Evolutionary conservation across 2,888 invertebrate genomes (phyloP), one percentile per base, ranked within the genome.

Genomic region (Lasioglossum oenotherae): DNA sequence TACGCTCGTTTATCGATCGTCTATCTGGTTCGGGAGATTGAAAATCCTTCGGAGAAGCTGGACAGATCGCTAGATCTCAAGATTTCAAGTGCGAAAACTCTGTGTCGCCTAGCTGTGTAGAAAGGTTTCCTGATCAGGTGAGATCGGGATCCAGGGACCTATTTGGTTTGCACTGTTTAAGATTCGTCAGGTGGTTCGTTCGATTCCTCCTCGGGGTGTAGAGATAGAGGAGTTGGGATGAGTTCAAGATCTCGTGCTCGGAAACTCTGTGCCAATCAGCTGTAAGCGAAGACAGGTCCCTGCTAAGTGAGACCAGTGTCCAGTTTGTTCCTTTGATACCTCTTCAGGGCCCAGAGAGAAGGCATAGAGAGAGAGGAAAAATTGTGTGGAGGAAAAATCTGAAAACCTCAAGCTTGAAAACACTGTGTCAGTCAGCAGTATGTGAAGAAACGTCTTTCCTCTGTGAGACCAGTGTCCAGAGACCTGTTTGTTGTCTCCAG

Each of bases 181-280:
- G 53, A 53, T 23, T n/a, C 53, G 38, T 19, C 41, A 1, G 23
- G n/a, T 69, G 10, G 41, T 16, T 60, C 75, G 74, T 38, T 79
- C 78, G 82, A 75, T 85, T 78, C 74, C 83, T 77, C 84, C 77
- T 19, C 16, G 31, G 35, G 19, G 27, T 35, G 8, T 2, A 8
- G 23, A 23, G 23, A 53, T 53, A 2, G 8, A 8, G 23, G 8
- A 19, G 23, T 23, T 53, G 8, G 23, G 49, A 53, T 53, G 8
- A 53, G 6, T 19, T 19, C 49, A 23, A 23, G 23, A 49, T 53
- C 23, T 53, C 53, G 3, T 3, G 23, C 53, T 53, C 6, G n/a
- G n/a, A 53, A 53, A 53, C n/a, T n/a, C 10, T 53, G 23, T 53
- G 53, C 10, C 53, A 10, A 53, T 53, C n/a, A 23, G 49, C 8